Conservation (phyloP, 1,140 invertebrate species). For the Dreissena rostriformis region DNA sequence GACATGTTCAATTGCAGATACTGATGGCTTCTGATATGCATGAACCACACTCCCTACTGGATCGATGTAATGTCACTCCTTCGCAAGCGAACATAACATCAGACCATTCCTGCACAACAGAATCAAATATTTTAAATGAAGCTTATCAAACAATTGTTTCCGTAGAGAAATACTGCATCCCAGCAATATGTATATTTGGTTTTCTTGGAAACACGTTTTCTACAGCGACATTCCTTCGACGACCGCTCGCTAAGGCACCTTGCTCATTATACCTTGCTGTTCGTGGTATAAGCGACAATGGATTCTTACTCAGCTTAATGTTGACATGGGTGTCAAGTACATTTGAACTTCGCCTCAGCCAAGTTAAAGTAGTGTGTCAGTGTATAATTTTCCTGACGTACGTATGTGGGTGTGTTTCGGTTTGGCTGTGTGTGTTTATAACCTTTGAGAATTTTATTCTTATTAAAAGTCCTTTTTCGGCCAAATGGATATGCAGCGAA, state of each 20-base stretch:
- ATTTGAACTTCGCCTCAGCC: background rate
- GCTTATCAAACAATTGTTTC: background rate
- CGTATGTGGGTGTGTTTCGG: conserved; percentile 20
- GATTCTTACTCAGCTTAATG: conserved; percentile 1
- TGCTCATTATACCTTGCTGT: conserved; percentile 15
- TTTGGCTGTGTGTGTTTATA: conserved; percentile 28
- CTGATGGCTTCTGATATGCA: too few species aligned
- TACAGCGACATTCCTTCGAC: background rate
- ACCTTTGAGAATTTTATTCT: conserved; percentile 24
- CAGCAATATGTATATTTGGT: conserved; percentile 5
- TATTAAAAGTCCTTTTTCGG: conserved; percentile 1
- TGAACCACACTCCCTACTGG: too few species aligned
- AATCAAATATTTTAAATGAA: too few species aligned
- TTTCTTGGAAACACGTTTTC: conserved; percentile 20
- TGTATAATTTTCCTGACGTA: background rate
- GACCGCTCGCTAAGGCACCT: background rate
- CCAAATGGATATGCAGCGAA: background rate
- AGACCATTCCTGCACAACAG: too few species aligned
- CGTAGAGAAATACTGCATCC: background rate
- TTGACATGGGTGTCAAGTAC: conserved; percentile 11
- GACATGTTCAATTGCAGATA: too few species aligned
- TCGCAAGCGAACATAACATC: too few species aligned
- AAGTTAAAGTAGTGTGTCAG: conserved; percentile 22
- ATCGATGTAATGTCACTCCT: too few species aligned
- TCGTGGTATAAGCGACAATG: conserved; percentile 10